Evolutionary conservation across 2,113 vertebrate genomes (phyloP).

Genomic region (Paramisgurnus dabryanus): DNA sequence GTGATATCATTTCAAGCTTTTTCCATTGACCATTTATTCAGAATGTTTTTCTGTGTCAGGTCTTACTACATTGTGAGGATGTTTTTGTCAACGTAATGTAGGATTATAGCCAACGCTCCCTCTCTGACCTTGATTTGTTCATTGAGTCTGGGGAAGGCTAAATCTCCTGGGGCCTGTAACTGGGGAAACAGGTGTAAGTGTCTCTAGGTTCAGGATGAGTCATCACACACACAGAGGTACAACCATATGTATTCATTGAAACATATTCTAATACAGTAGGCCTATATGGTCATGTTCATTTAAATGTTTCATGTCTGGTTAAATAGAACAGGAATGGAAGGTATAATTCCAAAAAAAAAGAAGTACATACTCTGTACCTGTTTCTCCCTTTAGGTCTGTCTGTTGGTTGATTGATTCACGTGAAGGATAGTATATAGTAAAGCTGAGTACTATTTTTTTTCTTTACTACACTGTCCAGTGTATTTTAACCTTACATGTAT

Average conservation of each 20-base stretch:
- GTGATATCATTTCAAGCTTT: background rate
- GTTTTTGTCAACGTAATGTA: constrained; percentile 44
- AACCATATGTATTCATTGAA: constrained; percentile 1
- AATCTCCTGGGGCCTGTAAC: constrained; percentile 26
- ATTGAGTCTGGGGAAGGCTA: constrained; percentile 20
- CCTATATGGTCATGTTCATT: background rate
- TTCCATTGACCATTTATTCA: background rate
- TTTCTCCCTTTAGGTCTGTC: background rate
- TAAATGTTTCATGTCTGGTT: background rate
- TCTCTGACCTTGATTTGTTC: constrained; percentile 47
- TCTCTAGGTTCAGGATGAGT: constrained; percentile 49
- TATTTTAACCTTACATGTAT: background rate
- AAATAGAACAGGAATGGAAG: background rate
- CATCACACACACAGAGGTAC: constrained; percentile 11
- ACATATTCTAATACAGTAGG: background rate
- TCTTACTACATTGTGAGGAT: background rate
- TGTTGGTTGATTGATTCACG: background rate
- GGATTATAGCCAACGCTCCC: background rate
- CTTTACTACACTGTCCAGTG: background rate
- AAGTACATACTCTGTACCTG: no score
- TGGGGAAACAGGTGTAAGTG: constrained; percentile 46
- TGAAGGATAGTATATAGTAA: background rate
- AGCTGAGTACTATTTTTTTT: background rate
- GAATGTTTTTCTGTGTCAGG: background rate
- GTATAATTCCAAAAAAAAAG: no score